phyloP scores from a whole-genome alignment of 2,797 vertebrate species.

The Ciconia nigra region DNA sequence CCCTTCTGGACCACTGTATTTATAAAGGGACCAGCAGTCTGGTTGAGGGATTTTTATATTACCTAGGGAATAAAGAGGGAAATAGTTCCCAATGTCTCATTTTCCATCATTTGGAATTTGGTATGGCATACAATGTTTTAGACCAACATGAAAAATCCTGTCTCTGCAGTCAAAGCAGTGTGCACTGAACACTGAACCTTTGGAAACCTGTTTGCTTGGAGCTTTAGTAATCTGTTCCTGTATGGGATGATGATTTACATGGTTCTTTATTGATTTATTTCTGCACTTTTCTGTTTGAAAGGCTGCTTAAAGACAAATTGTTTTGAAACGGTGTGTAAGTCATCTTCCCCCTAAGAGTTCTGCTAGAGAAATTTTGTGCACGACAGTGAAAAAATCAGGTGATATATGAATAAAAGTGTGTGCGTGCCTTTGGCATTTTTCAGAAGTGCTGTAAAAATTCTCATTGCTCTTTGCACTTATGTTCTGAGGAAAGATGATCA shows the following conservation, averaged over 20 bases:
- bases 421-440: neutral
- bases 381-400: neutral
- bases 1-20: neutral
- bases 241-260: neutral
- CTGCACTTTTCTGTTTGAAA: neutral
- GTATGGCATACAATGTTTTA: neutral
- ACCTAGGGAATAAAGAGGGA: neutral
- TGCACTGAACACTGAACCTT: neutral
- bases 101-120: neutral
- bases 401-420: neutral
- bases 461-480: neutral
- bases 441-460: neutral
- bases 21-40: neutral
- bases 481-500: neutral
- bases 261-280: neutral
- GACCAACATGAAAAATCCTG: neutral
- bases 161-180: neutral
- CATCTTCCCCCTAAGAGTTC: neutral
- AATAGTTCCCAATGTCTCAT: neutral
- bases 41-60: neutral
- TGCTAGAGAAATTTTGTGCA: neutral
- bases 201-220: neutral
- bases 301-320: neutral
- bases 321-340: neutral
- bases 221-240: neutral